Percentiles rank a stretch among this genome's conserved stretches.
Conservation (phyloP, 2,797 vertebrate genomes). For the Acanthiza pusilla region DNA sequence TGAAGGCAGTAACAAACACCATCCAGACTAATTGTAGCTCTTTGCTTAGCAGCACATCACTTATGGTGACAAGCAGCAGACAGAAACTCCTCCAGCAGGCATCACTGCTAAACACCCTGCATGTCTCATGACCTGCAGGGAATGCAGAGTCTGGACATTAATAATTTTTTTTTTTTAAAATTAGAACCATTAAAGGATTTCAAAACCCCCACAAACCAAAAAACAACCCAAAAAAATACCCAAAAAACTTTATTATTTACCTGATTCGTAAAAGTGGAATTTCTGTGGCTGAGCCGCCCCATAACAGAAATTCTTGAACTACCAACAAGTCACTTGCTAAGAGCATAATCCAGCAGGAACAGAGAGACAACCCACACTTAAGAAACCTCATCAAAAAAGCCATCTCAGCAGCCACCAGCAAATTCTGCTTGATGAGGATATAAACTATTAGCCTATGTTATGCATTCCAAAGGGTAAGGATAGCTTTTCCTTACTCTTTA, state of each 20-base stretch:
- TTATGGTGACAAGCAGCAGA: constrained; percentile 26
- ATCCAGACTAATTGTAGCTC: constrained; percentile 1
- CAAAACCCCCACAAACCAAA: neutral
- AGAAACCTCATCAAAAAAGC: constrained; percentile 7
- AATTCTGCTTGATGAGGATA: neutral
- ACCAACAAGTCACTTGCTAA: neutral
- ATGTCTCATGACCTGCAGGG: neutral
- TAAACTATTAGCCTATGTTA: neutral
- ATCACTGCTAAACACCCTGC: neutral
- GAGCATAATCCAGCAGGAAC: neutral
- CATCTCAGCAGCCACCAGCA: neutral
- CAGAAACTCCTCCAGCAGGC: neutral
- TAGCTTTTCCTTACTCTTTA: neutral
- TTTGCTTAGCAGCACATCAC: constrained; percentile 14
- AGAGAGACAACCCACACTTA: neutral
- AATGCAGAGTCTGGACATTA: neutral
- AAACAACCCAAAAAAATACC: neutral
- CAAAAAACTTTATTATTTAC: neutral
- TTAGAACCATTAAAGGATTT: neutral
- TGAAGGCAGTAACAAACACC: neutral
- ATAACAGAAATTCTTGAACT: neutral
- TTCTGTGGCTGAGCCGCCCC: neutral
- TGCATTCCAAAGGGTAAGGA: neutral
- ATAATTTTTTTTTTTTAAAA: neutral
- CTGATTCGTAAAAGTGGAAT: neutral